Evolutionary conservation across 1,140 invertebrate genomes (phyloP).

Genomic region (Bombus ignitus): DNA sequence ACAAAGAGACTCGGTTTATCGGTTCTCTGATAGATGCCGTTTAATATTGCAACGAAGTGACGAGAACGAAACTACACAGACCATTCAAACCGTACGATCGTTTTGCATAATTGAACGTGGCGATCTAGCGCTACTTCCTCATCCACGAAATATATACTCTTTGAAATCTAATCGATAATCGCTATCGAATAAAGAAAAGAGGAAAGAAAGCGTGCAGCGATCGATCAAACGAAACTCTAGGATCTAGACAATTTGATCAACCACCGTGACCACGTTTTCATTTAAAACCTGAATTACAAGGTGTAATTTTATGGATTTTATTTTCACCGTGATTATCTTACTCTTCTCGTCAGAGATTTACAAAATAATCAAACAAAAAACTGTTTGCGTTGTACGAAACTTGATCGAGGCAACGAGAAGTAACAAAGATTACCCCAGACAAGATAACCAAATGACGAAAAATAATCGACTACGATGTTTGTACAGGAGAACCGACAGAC

Average conservation of each 20-base stretch:
- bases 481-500: too few relatives aligned
- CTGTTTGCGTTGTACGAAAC: not conserved
- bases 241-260: not conserved
- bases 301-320: too few relatives aligned
- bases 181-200: too few relatives aligned
- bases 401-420: not conserved
- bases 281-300: too few relatives aligned
- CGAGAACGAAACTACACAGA: not conserved
- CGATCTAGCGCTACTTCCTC: not conserved
- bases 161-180: constrained; percentile 6
- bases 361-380: not conserved
- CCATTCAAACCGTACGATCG: not conserved
- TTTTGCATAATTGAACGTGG: constrained; percentile 9
- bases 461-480: too few relatives aligned
- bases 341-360: not conserved
- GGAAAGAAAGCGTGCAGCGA: not conserved
- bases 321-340: not conserved
- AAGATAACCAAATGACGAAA: not conserved
- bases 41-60: constrained; percentile 25
- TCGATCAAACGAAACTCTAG: not conserved
- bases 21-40: constrained; percentile 16
- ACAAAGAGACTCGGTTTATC: constrained; percentile 15
- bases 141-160: not conserved
- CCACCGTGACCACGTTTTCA: not conserved
- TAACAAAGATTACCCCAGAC: not conserved